A percentile compares a stretch with the other conserved stretches of the same genome.
Evolutionary conservation across 2,888 invertebrate genomes (phyloP).

Genomic region (Eupithecia abbreviata): DNA sequence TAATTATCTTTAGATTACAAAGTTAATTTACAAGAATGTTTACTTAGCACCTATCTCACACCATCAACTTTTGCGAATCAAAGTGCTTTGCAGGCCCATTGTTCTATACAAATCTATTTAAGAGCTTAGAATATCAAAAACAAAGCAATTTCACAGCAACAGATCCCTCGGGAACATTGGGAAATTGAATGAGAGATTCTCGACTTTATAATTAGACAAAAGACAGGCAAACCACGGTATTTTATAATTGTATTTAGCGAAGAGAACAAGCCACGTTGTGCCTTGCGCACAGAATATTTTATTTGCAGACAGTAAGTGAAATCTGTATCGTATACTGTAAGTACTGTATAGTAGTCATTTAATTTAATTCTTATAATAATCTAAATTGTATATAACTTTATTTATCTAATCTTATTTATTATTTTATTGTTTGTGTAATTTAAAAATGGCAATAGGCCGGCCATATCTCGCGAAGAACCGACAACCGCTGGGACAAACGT

Average conservation of each 20-base stretch:
- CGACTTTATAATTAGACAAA: constrained; percentile 43
- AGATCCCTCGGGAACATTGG: constrained; percentile 22
- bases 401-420: too few relatives aligned
- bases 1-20: too few relatives aligned
- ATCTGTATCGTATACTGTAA: too few relatives aligned
- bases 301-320: constrained; percentile 2
- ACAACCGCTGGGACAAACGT: too few relatives aligned
- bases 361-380: too few relatives aligned
- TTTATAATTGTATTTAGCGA: constrained; percentile 40
- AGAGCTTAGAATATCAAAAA: constrained; percentile 15
- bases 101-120: constrained; percentile 3
- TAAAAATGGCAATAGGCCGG: too few relatives aligned
- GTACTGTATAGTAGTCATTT: too few relatives aligned
- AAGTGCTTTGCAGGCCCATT: not conserved
- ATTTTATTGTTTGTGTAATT: too few relatives aligned
- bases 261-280: constrained; percentile 15
- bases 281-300: constrained; percentile 8
- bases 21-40: too few relatives aligned
- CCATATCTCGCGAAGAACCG: too few relatives aligned
- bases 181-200: constrained; percentile 40
- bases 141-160: constrained; percentile 34
- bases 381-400: too few relatives aligned
- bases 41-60: too few relatives aligned
- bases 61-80: not conserved
- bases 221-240: constrained; percentile 39